Conservation (phyloP, 37 sponge, comb jelly and placozoan species). For the Diacarnus erythraeanus region DNA sequence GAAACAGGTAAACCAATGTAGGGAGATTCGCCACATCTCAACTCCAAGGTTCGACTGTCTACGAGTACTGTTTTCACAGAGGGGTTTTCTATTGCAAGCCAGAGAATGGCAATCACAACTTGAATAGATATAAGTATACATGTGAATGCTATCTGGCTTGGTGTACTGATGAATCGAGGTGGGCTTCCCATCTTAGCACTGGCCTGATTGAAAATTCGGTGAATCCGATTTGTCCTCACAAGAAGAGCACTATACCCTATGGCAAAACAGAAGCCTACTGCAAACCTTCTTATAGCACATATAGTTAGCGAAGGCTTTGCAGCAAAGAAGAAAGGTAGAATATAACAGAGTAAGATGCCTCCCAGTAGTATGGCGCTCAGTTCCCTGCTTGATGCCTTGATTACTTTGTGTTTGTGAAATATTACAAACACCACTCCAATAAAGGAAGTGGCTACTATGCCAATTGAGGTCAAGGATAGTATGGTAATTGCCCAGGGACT, state of each 20-base stretch:
- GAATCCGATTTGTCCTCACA: constrained; percentile 62
- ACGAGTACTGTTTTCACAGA: neutral
- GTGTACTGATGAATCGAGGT: constrained; percentile 18
- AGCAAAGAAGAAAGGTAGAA: constrained; percentile 55
- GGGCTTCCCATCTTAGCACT: neutral
- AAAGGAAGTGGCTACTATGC: constrained; percentile 22
- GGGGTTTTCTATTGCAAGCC: constrained; percentile 36
- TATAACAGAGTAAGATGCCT: constrained; percentile 53
- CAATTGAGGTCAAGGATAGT: constrained; percentile 25
- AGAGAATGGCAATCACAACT: constrained; percentile 37
- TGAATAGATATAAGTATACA: constrained; percentile 43
- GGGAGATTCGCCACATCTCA: constrained; percentile 33
- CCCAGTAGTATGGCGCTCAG: constrained; percentile 53
- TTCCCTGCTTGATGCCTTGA: constrained; percentile 80
- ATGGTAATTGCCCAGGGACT: constrained; percentile 35
- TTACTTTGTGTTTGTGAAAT: constrained; percentile 24
- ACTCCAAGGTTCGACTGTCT: neutral
- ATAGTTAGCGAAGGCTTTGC: constrained; percentile 30
- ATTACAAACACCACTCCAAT: constrained; percentile 39
- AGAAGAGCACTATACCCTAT: constrained; percentile 59
- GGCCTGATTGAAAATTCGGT: constrained; percentile 67
- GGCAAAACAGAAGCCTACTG: constrained; percentile 50
- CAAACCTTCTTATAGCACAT: constrained; percentile 49
- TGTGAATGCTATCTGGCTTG: constrained; percentile 61
- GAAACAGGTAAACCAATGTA: constrained; percentile 16